These are phyloP conservation scores for Hypocryptadius cinnamomeus DNA, from an alignment of 2,113 vertebrate species.

Conservation along the genomic window DNA sequence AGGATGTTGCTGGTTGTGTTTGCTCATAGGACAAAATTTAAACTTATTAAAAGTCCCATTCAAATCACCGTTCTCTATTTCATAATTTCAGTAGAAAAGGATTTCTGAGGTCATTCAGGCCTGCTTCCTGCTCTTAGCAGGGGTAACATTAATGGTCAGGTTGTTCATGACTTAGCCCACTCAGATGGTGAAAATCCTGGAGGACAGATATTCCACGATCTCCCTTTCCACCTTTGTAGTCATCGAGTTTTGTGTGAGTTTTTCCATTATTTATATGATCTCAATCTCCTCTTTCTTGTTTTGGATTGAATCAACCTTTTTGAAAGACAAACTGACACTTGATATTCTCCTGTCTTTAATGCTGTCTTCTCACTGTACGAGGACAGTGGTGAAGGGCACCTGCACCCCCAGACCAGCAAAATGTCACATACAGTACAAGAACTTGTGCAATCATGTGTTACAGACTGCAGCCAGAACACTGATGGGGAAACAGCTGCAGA, in stretches of 20 bases:
- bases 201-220: neutral
- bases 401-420: neutral
- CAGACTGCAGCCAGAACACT: neutral
- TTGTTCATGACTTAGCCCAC: neutral
- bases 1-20: neutral
- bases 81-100: neutral
- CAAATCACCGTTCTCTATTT: neutral
- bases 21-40: neutral
- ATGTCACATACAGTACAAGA: neutral
- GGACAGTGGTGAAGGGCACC: neutral
- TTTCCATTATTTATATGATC: neutral
- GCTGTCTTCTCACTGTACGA: accelerated
- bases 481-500: neutral
- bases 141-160: neutral
- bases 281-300: neutral
- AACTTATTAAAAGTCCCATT: neutral
- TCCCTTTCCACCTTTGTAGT: neutral
- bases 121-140: neutral
- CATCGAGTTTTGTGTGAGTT: neutral
- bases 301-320: neutral
- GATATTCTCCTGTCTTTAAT: neutral
- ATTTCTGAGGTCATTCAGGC: neutral
- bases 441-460: neutral
- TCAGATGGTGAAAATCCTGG: neutral
- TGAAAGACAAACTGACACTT: neutral